Conservation (phyloP, 1,140 invertebrate genomes). For the Andrena cerasifolii region DNA sequence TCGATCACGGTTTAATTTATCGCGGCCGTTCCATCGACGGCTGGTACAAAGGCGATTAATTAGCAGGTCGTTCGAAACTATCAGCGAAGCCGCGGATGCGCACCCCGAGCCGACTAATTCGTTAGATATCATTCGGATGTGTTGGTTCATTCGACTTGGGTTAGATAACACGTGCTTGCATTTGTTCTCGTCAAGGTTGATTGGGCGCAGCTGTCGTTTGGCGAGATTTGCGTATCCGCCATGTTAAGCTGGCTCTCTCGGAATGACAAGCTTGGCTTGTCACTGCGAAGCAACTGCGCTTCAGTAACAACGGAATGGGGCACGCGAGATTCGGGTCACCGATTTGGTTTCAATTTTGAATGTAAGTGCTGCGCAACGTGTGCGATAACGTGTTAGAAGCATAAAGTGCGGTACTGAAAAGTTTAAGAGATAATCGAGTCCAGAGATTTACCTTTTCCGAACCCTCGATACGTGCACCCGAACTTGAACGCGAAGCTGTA, state of each 20-base stretch:
- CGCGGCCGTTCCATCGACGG: constrained; percentile 39
- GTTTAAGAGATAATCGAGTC: no score
- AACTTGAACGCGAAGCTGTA: no score
- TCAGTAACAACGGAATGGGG: no score
- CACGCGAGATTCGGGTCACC: no score
- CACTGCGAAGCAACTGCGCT: no score
- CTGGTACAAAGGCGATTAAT: constrained; percentile 59
- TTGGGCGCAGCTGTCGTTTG: constrained; percentile 9
- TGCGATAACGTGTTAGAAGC: no score
- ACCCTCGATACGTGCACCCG: no score
- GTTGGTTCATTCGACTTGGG: constrained; percentile 22
- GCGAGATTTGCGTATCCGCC: background rate
- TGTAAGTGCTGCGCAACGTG: no score
- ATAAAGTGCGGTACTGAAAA: no score
- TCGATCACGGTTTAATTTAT: constrained; percentile 57
- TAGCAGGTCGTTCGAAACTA: constrained; percentile 47
- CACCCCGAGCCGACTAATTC: constrained; percentile 50
- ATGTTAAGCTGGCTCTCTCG: background rate
- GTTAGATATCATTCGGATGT: constrained; percentile 48
- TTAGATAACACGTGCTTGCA: constrained; percentile 49
- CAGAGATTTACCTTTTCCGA: no score
- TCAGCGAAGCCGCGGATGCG: constrained; percentile 16
- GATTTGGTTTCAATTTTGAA: no score
- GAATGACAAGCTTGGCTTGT: background rate
- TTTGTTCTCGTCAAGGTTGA: constrained; percentile 52